Evolutionary conservation across 1,140 invertebrate species (phyloP).

Genomic region (Scaptomyza graminum): DNA sequence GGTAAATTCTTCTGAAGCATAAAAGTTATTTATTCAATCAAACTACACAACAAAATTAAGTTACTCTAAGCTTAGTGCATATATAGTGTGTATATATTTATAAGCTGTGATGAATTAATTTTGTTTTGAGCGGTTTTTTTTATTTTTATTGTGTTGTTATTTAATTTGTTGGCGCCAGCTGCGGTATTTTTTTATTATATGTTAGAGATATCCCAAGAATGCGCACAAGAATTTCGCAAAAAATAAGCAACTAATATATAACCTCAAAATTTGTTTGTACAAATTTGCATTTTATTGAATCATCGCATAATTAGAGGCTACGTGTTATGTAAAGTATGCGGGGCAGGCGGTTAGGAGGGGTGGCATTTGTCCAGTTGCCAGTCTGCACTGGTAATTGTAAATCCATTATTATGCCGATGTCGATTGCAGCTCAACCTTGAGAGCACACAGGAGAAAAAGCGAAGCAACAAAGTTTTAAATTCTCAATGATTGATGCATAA

Average conservation of each 20-base stretch:
- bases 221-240: constrained; percentile 64
- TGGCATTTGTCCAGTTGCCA: background rate
- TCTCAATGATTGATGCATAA: constrained; percentile 64
- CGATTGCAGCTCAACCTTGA: constrained; percentile 4
- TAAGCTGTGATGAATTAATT: constrained; percentile 21
- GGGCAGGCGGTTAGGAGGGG: background rate
- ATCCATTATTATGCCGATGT: constrained; percentile 30
- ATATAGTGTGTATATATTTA: background rate
- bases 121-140: constrained; percentile 32
- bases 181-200: constrained; percentile 39
- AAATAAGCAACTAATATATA: constrained; percentile 13
- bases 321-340: background rate
- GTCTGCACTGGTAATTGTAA: constrained; percentile 25
- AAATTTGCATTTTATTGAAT: constrained; percentile 46
- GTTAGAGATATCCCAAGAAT: constrained; percentile 71
- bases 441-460: background rate
- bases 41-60: background rate
- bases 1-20: background rate
- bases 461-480: constrained; percentile 7
- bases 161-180: constrained; percentile 41
- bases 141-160: constrained; percentile 15
- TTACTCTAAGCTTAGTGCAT: background rate
- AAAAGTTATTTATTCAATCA: background rate
- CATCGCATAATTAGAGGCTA: constrained; percentile 26
- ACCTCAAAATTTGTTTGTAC: constrained; percentile 27